These are phyloP conservation scores for Carpatolechia fugitivella DNA, from an alignment of 2,888 invertebrate genomes.

Conservation along the genomic window DNA sequence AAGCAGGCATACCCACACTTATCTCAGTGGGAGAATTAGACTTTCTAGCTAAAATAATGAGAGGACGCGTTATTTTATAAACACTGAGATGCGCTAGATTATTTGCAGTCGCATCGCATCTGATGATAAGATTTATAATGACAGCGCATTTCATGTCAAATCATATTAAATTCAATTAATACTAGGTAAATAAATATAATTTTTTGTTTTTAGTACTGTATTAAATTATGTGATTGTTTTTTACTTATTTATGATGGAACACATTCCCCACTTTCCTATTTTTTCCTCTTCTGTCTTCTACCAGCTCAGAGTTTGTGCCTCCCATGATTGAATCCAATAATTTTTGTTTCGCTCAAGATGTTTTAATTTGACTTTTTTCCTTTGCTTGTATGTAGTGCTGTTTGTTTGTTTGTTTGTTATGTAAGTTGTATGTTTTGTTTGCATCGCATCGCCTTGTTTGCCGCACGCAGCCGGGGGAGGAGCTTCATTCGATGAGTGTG, in stretches of 20 bases:
- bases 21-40: slow-evolving; percentile 1
- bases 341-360: not conserved
- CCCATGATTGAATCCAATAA: too few species aligned
- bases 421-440: slow-evolving; percentile 71
- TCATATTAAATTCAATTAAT: too few species aligned
- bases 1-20: not conserved
- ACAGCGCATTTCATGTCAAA: too few species aligned
- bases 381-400: slow-evolving; percentile 24
- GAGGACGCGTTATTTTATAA: not conserved
- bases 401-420: slow-evolving; percentile 47
- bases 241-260: too few species aligned
- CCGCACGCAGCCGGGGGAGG: slow-evolving; percentile 81
- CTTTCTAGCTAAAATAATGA: slow-evolving; percentile 2
- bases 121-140: too few species aligned
- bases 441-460: slow-evolving; percentile 68
- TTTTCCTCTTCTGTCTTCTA: too few species aligned
- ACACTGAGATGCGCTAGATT: slow-evolving; percentile 2
- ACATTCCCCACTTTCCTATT: too few species aligned
- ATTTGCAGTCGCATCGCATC: not conserved
- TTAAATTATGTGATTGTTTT: too few species aligned
- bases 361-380: slow-evolving; percentile 12
- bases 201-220: too few species aligned
- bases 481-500: slow-evolving; percentile 87
- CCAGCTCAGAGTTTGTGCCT: too few species aligned
- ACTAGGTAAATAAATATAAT: too few species aligned